Evolutionary conservation across 2,888 invertebrate species (phyloP).

Genomic region (Hermaeophaga mercurialis): DNA sequence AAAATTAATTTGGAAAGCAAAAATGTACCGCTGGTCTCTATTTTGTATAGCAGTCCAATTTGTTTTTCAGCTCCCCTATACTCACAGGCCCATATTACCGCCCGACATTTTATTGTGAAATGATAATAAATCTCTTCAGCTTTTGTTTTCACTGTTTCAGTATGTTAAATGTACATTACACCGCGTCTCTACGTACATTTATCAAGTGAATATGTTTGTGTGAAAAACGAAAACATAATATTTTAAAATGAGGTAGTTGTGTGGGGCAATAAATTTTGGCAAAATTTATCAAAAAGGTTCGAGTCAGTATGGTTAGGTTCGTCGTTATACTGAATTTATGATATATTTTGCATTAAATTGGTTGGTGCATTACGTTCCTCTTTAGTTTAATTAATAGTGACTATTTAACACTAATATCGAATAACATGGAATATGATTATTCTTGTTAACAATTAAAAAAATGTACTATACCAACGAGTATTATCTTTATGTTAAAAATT

Average conservation of each 20-base stretch:
- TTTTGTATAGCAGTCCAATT: not conserved
- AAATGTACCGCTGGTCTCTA: not conserved
- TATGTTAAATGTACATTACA: constrained; percentile 33
- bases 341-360: not conserved
- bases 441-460: too few species aligned
- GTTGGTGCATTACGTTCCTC: too few species aligned
- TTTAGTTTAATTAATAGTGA: too few species aligned
- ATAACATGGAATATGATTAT: too few species aligned
- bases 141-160: constrained; percentile 28
- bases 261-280: constrained; percentile 3
- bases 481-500: too few species aligned
- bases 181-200: constrained; percentile 8
- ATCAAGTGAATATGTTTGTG: constrained; percentile 11
- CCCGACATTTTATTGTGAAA: constrained; percentile 24
- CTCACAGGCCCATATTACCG: constrained; percentile 6
- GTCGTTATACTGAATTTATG: not conserved
- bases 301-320: not conserved
- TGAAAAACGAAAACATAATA: constrained; percentile 14
- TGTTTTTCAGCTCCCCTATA: not conserved
- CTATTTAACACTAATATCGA: too few species aligned
- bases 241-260: constrained; percentile 11
- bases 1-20: too few species aligned
- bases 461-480: too few species aligned
- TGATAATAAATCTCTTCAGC: constrained; percentile 26
- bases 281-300: constrained; percentile 2